These are phyloP conservation scores for Daphoenositta chrysoptera DNA, from an alignment of 2,113 vertebrate genomes.

Conservation along the genomic window DNA sequence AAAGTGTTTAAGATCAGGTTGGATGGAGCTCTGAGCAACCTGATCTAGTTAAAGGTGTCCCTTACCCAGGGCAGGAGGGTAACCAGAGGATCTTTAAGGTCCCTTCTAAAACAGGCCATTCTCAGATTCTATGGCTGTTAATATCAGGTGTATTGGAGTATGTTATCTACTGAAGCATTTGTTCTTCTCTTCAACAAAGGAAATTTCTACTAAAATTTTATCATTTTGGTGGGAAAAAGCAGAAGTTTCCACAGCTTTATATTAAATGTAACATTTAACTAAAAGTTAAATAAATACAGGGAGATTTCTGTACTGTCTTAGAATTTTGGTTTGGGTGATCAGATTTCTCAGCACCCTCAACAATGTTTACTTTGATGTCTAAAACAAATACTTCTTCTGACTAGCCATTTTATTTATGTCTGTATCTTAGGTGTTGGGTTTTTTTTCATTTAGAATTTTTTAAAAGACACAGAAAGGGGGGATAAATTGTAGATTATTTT, in stretches of 20 bases:
- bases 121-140: fast-evolving
- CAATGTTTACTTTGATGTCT: not conserved
- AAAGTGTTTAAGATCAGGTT: not conserved
- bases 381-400: not conserved
- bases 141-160: not conserved
- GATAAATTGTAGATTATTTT: not conserved
- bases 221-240: not conserved
- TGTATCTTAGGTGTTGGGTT: not conserved
- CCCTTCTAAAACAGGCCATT: not conserved
- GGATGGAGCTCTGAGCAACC: not conserved
- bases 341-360: not conserved
- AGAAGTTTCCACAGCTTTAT: not conserved
- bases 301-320: not conserved
- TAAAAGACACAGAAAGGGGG: not conserved
- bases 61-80: not conserved
- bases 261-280: not conserved
- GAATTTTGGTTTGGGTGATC: not conserved
- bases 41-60: not conserved
- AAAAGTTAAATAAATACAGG: not conserved
- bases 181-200: not conserved
- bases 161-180: not conserved
- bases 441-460: not conserved
- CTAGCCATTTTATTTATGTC: not conserved
- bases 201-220: not conserved
- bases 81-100: not conserved